Evolutionary conservation across 2,888 invertebrate genomes (phyloP), one percentile per base, ranked within the genome.

Genomic region (Cremastobaeus sp.): DNA sequence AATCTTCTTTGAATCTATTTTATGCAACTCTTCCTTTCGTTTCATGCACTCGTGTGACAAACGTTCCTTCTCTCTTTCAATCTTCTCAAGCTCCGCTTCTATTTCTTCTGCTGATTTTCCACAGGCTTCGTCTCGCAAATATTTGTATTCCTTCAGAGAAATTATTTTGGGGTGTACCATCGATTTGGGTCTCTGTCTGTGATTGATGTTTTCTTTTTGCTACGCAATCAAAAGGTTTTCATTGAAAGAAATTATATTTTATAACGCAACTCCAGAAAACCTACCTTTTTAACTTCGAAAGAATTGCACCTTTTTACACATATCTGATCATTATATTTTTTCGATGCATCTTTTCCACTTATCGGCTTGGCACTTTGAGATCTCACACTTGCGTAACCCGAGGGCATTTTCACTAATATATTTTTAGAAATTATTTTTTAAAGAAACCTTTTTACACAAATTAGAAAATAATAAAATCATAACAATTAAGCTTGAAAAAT

Each of bases 111-210:
- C 78, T 0, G 80, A 76, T 6, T 68, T 64, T 2, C 45, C 77
- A 43, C 43, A 50, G 15, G 21, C 80, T 77, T 80, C 77, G 20
- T 80, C 74, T 2, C 78, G 77, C 54, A 82, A 77, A 1, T 80
- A 72, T 6, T 91, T 88, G 71, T 90, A 91, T 74, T 94, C 93
- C 0, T 88, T 85, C 60, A 89, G 89, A 0, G 90, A 90, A 83
- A 92, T 89, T 32, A 93, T 87, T 1, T 90, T 91, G 0, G 92
- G 91, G 77, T 90, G 89, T 60, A 88, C 88, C 71, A 90, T 90
- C 0, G 89, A 89, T 21, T 89, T n/a, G n/a, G n/a, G n/a, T n/a
- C n/a, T n/a, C n/a, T n/a, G n/a, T n/a, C n/a, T n/a, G n/a, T n/a
- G n/a, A n/a, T n/a, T n/a, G n/a, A n/a, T n/a, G n/a, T n/a, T n/a